Evolutionary conservation across 2,888 invertebrate species (phyloP).

Genomic region (Dioctria linearis): DNA sequence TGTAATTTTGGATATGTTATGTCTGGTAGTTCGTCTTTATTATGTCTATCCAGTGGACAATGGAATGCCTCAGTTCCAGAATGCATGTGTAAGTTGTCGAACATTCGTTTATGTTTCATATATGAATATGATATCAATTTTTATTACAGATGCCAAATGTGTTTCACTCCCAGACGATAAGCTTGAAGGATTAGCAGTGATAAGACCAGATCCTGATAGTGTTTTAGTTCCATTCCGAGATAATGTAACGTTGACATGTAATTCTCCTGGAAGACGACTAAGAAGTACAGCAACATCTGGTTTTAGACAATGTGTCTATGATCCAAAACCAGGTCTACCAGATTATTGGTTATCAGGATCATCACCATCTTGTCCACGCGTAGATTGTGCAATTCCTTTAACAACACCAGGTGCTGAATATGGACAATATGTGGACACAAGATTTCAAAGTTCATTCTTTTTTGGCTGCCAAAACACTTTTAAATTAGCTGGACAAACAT

Average conservation of each 20-base stretch:
- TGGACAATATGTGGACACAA: constrained; percentile 88
- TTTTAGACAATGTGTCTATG: constrained; percentile 96
- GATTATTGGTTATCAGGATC: constrained; percentile 93
- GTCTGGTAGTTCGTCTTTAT: constrained; percentile 87
- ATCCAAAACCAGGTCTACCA: constrained; percentile 90
- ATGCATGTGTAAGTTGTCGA: constrained; percentile 85
- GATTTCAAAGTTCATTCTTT: constrained; percentile 93
- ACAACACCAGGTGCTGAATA: constrained; percentile 95
- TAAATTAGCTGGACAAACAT: constrained; percentile 92
- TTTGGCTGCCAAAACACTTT: constrained; percentile 98
- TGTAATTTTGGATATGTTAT: constrained; percentile 96
- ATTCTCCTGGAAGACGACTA: constrained; percentile 82
- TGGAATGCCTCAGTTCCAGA: constrained; percentile 96
- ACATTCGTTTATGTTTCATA: constrained; percentile 11
- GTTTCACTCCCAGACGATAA: constrained; percentile 92
- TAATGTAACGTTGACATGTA: constrained; percentile 90
- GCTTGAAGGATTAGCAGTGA: constrained; percentile 85
- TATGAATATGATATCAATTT: constrained; percentile 50
- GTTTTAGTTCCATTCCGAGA: constrained; percentile 90
- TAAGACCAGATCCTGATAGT: constrained; percentile 85
- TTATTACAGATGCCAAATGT: constrained; percentile 86
- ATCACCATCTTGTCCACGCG: constrained; percentile 88
- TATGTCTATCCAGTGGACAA: constrained; percentile 90
- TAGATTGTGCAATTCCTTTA: constrained; percentile 92
- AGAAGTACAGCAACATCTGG: constrained; percentile 86